phyloP scores from a whole-genome alignment of 2,797 vertebrate genomes.

The Rhadinocentrus ornatus region DNA sequence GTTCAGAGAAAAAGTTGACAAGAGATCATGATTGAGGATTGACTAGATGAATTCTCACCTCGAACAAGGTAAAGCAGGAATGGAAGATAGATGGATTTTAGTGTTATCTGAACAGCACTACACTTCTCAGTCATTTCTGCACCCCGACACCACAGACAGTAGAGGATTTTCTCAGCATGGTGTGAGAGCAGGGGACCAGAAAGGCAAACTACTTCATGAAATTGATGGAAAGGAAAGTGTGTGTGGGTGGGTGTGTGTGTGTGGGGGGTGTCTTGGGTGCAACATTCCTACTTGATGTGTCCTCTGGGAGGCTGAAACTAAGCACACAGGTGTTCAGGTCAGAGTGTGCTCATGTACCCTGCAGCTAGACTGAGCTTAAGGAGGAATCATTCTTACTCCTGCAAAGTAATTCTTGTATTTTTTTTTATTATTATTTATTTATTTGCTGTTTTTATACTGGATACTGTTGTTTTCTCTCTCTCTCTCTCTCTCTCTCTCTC shows the following conservation, averaged over 20 bases:
- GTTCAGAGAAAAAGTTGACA: background rate
- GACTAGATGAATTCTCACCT: background rate
- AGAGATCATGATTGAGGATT: background rate
- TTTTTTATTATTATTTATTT: too few relatives aligned
- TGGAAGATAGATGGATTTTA: background rate
- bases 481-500: too few relatives aligned
- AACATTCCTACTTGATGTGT: slow-evolving; percentile 65
- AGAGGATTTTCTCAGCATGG: slow-evolving; percentile 56
- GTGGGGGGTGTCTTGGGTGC: slow-evolving; percentile 29
- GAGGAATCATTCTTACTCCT: background rate
- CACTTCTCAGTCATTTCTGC: background rate
- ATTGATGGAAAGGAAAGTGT: slow-evolving; percentile 10
- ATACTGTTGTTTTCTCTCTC: background rate
- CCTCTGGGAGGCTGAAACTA: slow-evolving; percentile 42
- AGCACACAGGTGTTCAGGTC: slow-evolving; percentile 53
- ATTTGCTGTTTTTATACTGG: too few relatives aligned
- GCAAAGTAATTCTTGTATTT: background rate
- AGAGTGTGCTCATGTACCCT: slow-evolving; percentile 12
- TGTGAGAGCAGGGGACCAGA: slow-evolving; percentile 46
- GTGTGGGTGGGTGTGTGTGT: too few relatives aligned
- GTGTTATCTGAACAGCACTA: background rate
- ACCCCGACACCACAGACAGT: slow-evolving; percentile 11
- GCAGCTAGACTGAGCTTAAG: slow-evolving; percentile 8
- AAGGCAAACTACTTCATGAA: slow-evolving; percentile 14
- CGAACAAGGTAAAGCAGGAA: background rate